These are phyloP conservation scores for Platycercus adscitus DNA, from an alignment of 2,113 vertebrate genomes.

Conservation along the genomic window DNA sequence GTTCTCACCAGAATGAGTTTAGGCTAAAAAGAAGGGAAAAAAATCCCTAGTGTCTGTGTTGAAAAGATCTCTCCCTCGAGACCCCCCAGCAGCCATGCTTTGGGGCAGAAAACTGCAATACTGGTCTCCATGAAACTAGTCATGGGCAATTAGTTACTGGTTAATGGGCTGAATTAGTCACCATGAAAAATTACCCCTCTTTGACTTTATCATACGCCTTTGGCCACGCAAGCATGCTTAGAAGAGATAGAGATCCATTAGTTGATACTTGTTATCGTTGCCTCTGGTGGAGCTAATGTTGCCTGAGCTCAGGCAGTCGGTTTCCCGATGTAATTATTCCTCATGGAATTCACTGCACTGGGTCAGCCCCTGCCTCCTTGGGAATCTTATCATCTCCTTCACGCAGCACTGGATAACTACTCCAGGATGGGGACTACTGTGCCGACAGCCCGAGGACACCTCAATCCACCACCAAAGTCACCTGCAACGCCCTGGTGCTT, in stretches of 20 bases:
- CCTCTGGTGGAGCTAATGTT: rapidly evolving
- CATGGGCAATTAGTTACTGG: background rate
- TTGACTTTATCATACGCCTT: background rate
- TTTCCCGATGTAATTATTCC: background rate
- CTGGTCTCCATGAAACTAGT: background rate
- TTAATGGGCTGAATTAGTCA: background rate
- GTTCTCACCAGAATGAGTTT: background rate
- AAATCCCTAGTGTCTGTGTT: rapidly evolving
- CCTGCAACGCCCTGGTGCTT: rapidly evolving
- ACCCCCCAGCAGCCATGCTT: background rate
- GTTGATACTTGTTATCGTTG: background rate
- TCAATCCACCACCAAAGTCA: background rate
- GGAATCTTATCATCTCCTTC: background rate
- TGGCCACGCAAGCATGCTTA: background rate
- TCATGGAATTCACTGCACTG: rapidly evolving
- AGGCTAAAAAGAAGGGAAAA: background rate
- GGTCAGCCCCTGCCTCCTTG: background rate
- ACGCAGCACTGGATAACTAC: background rate
- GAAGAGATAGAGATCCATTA: background rate
- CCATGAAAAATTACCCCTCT: background rate
- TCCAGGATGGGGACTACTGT: rapidly evolving
- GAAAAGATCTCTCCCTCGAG: background rate
- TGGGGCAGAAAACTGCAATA: background rate
- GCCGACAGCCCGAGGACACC: too few species aligned
- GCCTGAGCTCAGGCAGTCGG: background rate